Percentiles rank a stretch among this genome's conserved stretches.
Evolutionary conservation across 2,113 vertebrate species (phyloP).

Genomic region (Acanthisitta chloris): DNA sequence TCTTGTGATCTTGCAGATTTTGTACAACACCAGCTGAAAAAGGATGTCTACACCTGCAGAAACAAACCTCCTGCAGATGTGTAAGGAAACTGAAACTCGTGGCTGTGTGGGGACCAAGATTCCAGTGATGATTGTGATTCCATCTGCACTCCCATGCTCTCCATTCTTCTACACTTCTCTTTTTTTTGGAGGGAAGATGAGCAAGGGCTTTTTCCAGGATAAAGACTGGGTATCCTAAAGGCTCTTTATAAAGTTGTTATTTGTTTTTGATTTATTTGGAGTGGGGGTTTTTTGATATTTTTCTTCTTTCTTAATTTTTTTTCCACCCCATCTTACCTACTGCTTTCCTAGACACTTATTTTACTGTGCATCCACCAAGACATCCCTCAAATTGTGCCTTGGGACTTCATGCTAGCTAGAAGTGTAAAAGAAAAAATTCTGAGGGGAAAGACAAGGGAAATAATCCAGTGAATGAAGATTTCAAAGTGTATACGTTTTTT

Average conservation of each 20-base stretch:
- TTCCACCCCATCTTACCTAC: rapidly evolving
- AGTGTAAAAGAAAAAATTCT: not conserved
- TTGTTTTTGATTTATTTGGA: not conserved
- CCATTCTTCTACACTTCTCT: not conserved
- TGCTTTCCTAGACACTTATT: not conserved
- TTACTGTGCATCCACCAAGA: not conserved
- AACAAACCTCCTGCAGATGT: not conserved
- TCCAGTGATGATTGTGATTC: rapidly evolving
- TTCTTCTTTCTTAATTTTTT: not conserved
- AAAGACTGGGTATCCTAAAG: not conserved
- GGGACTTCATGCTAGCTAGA: not conserved
- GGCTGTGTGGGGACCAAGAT: not conserved
- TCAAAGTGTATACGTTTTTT: not conserved
- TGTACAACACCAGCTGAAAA: not conserved
- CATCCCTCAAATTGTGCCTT: not conserved
- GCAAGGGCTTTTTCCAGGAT: not conserved
- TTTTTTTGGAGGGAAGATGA: not conserved
- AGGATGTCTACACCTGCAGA: not conserved
- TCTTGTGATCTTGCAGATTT: not conserved
- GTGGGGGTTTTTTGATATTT: not conserved
- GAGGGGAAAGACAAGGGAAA: not conserved
- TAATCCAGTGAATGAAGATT: not conserved
- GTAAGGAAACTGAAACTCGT: not conserved
- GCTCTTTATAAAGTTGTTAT: not conserved
- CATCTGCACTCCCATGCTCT: not conserved